phyloP scores from a whole-genome alignment of 1,140 invertebrate species.

The Drosophila parabipectinata region DNA sequence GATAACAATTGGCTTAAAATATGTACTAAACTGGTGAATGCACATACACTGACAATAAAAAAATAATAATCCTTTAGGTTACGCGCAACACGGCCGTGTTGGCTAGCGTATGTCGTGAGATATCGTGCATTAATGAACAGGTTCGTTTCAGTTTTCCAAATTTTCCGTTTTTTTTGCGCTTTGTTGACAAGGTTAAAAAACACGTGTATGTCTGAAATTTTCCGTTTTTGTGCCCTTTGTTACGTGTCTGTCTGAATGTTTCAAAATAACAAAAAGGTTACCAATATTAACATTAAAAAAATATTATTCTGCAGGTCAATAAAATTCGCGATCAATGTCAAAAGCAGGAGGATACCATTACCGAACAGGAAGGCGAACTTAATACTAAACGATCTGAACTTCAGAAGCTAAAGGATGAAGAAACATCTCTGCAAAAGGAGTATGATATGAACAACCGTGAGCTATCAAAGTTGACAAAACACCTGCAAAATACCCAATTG shows the following conservation, averaged over 20 bases:
- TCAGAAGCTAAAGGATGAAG: constrained; percentile 91
- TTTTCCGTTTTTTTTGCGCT: constrained; percentile 30
- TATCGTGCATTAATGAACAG: constrained; percentile 67
- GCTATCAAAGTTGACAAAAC: constrained; percentile 89
- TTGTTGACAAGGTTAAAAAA: constrained; percentile 23
- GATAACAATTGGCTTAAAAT: constrained; percentile 66
- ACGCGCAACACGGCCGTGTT: constrained; percentile 63
- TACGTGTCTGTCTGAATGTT: constrained; percentile 21
- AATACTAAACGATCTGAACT: constrained; percentile 92
- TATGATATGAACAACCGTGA: constrained; percentile 88
- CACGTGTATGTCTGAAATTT: too few relatives aligned
- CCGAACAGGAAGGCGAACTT: constrained; percentile 93
- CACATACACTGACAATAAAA: constrained; percentile 31
- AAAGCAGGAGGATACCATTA: constrained; percentile 92
- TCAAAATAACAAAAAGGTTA: background rate
- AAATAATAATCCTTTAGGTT: constrained; percentile 49
- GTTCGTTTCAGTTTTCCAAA: constrained; percentile 66
- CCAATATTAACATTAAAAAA: background rate
- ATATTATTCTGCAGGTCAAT: constrained; percentile 88
- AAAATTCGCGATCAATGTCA: constrained; percentile 93
- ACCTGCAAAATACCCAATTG: constrained; percentile 91
- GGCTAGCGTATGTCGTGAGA: constrained; percentile 73
- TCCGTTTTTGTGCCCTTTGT: too few relatives aligned
- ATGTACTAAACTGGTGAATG: constrained; percentile 66
- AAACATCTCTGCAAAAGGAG: constrained; percentile 90